A percentile compares a stretch with the other conserved stretches of the same genome.
These are phyloP conservation scores for Tetraodon nigroviridis DNA, from an alignment of 2,113 vertebrate species.

Conservation along the genomic window DNA sequence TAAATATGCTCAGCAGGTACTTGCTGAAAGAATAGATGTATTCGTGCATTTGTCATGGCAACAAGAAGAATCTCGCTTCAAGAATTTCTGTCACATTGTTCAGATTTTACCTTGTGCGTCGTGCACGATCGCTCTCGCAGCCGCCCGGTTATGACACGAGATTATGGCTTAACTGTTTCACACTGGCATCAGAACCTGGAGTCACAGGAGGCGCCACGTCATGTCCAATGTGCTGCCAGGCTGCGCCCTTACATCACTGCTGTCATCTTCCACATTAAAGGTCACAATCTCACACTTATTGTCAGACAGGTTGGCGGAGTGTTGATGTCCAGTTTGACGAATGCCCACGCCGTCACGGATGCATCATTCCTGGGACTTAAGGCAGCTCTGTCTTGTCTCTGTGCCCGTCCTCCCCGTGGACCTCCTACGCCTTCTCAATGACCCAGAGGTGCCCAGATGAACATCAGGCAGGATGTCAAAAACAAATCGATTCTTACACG, in stretches of 20 bases:
- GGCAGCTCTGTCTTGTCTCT: too few species aligned
- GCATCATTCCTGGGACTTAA: too few species aligned
- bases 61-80: slow-evolving; percentile 2
- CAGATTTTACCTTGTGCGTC: too few species aligned
- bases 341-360: too few species aligned
- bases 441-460: too few species aligned
- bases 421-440: too few species aligned
- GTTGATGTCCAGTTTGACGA: not conserved
- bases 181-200: slow-evolving; percentile 25
- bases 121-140: too few species aligned
- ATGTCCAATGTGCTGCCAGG: slow-evolving; percentile 33
- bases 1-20: slow-evolving; percentile 10
- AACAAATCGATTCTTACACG: too few species aligned
- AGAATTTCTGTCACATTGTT: not conserved
- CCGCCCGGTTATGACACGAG: not conserved
- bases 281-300: slow-evolving; percentile 23
- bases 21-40: slow-evolving; percentile 15
- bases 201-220: slow-evolving; percentile 51
- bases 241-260: slow-evolving; percentile 38
- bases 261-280: slow-evolving; percentile 42
- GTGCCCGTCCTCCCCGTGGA: too few species aligned
- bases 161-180: slow-evolving; percentile 21
- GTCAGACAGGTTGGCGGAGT: slow-evolving; percentile 9
- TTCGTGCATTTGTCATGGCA: slow-evolving; percentile 20
- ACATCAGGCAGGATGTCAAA: too few species aligned